Percentiles rank a stretch among this genome's conserved stretches.
These are phyloP conservation scores for Theodoxus fluviatilis DNA, from an alignment of 2,888 invertebrate genomes.

Conservation along the genomic window DNA sequence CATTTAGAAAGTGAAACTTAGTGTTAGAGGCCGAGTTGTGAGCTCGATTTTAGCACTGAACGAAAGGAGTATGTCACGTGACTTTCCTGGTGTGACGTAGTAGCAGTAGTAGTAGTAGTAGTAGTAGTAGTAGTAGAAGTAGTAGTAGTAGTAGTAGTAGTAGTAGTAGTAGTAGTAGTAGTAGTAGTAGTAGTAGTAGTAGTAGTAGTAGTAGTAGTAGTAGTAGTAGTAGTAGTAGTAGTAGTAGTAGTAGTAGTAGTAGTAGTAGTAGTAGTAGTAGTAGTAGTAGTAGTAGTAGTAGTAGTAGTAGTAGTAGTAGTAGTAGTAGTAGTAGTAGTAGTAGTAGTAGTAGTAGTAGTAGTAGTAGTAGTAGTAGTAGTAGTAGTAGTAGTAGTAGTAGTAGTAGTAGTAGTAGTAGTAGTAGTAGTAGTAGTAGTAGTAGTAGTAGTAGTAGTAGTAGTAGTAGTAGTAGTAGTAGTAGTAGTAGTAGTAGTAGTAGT, in stretches of 20 bases:
- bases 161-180: no score
- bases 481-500: constrained; percentile 21
- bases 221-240: no score
- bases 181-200: no score
- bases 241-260: constrained; percentile 3
- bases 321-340: constrained; percentile 14
- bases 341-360: constrained; percentile 21
- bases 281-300: constrained; percentile 17
- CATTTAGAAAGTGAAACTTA: no score
- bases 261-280: not conserved
- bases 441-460: constrained; percentile 18
- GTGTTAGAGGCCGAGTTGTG: no score
- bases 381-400: constrained; percentile 27
- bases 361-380: constrained; percentile 25
- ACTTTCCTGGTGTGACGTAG: no score
- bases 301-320: constrained; percentile 18
- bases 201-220: no score
- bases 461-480: constrained; percentile 24
- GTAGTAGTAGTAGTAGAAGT: no score
- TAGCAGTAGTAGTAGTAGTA: no score
- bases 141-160: no score
- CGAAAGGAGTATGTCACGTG: no score
- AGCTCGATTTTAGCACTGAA: no score
- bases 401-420: constrained; percentile 27
- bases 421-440: constrained; percentile 26